Evolutionary conservation across 1,140 invertebrate species (phyloP).

Genomic region (Muscidifurax raptorellus): DNA sequence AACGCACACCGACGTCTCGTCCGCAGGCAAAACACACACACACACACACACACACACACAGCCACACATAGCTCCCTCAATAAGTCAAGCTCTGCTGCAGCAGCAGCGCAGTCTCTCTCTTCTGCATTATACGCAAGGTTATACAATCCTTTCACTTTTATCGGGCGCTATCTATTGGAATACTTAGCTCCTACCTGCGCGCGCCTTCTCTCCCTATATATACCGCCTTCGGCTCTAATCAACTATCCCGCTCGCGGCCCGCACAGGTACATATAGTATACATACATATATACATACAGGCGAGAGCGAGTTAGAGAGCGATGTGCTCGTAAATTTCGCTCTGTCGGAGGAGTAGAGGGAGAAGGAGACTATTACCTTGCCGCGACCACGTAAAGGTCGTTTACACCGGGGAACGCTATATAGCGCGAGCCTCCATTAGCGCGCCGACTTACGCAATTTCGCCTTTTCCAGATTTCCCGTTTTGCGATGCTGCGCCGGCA

Average conservation of each 20-base stretch:
- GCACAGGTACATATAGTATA: not conserved
- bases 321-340: slow-evolving; percentile 67
- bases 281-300: not conserved
- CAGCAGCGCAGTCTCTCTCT: not conserved
- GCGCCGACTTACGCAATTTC: slow-evolving; percentile 48
- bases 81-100: not conserved
- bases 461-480: slow-evolving; percentile 40
- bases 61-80: not conserved
- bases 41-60: not conserved
- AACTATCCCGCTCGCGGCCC: slow-evolving; percentile 28
- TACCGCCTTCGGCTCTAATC: slow-evolving; percentile 17
- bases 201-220: slow-evolving; percentile 32
- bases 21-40: not conserved
- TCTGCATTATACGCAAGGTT: slow-evolving; percentile 65
- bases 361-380: slow-evolving; percentile 64
- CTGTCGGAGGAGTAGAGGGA: slow-evolving; percentile 50
- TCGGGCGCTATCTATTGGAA: slow-evolving; percentile 59
- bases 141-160: slow-evolving; percentile 73
- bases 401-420: slow-evolving; percentile 52
- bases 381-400: slow-evolving; percentile 66
- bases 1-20: not conserved
- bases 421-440: slow-evolving; percentile 18
- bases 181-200: slow-evolving; percentile 46
- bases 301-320: slow-evolving; percentile 37
- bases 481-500: not conserved